These are phyloP conservation scores for Equus przewalskii DNA, from an alignment of 2,113 vertebrate species.

Conservation along the genomic window DNA sequence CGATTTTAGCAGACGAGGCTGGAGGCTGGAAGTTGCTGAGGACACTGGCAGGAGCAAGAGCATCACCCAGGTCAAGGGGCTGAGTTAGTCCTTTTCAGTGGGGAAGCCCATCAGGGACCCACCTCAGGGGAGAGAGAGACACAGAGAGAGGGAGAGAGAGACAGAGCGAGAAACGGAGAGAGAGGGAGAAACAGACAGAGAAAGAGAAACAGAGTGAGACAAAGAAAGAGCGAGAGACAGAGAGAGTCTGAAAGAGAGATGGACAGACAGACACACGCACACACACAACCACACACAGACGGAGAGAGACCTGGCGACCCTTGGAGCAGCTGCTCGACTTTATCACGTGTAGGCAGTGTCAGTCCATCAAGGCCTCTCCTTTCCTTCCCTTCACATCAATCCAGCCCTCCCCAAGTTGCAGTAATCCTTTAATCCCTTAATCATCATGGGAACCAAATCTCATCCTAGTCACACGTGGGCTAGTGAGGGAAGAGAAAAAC, in stretches of 20 bases:
- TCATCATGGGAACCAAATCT: neutral
- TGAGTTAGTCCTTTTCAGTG: neutral
- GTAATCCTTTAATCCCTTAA: neutral
- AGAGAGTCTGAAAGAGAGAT: neutral
- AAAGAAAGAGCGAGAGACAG: neutral
- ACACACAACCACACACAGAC: neutral
- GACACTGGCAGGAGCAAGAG: neutral
- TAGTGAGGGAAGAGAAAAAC: neutral
- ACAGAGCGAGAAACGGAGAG: no score
- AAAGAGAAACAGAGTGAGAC: neutral
- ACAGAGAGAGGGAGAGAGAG: neutral
- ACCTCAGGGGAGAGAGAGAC: neutral
- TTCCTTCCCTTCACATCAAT: neutral
- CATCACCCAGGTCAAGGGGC: neutral
- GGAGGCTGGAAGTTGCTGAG: neutral
- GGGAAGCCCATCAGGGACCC: neutral
- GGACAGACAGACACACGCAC: neutral
- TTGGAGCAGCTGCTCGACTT: neutral
- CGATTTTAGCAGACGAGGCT: neutral
- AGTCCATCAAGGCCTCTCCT: neutral
- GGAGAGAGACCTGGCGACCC: no score
- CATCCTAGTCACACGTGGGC: rapidly evolving
- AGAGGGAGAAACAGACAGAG: neutral
- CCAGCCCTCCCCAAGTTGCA: neutral
- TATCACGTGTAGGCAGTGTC: neutral